Conservation (phyloP, 1,140 invertebrate species). For the Euwallacea fornicatus region DNA sequence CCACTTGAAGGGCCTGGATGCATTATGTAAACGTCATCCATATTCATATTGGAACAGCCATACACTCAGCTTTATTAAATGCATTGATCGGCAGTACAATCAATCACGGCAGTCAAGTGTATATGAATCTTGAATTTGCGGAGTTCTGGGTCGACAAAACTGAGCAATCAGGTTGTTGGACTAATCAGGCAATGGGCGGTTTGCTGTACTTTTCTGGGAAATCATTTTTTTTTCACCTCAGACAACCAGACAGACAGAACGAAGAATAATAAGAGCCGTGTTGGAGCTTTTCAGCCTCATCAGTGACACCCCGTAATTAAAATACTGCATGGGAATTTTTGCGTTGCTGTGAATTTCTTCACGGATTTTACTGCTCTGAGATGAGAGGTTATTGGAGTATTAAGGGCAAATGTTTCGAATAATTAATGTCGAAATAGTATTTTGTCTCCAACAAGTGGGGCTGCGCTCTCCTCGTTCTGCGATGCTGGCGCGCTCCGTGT, state of each 20-base stretch:
- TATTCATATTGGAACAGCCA: slow-evolving; percentile 16
- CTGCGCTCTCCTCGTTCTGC: too few relatives aligned
- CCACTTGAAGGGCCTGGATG: slow-evolving; percentile 36
- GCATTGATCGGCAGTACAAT: not conserved
- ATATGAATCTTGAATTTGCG: too few relatives aligned
- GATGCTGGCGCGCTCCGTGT: too few relatives aligned
- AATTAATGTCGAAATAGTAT: too few relatives aligned
- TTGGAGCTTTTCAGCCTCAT: slow-evolving; percentile 13
- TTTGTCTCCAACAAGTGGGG: too few relatives aligned
- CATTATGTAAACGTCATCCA: slow-evolving; percentile 25
- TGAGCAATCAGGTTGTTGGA: too few relatives aligned
- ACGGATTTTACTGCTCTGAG: too few relatives aligned
- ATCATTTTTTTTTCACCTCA: slow-evolving; percentile 1
- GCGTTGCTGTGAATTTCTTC: not conserved
- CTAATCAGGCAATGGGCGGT: not conserved
- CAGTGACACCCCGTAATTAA: slow-evolving; percentile 22
- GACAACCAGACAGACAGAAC: slow-evolving; percentile 7
- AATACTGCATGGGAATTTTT: not conserved
- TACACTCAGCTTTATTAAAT: slow-evolving; percentile 13
- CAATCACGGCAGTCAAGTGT: too few relatives aligned
- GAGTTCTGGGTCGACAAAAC: too few relatives aligned
- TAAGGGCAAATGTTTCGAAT: too few relatives aligned
- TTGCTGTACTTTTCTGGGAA: slow-evolving; percentile 1
- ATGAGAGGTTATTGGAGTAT: too few relatives aligned
- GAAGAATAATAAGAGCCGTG: slow-evolving; percentile 17